Base-by-base conservation (phyloP, 2,113 vertebrate species). In the Seriola quinqueradiata region DNA sequence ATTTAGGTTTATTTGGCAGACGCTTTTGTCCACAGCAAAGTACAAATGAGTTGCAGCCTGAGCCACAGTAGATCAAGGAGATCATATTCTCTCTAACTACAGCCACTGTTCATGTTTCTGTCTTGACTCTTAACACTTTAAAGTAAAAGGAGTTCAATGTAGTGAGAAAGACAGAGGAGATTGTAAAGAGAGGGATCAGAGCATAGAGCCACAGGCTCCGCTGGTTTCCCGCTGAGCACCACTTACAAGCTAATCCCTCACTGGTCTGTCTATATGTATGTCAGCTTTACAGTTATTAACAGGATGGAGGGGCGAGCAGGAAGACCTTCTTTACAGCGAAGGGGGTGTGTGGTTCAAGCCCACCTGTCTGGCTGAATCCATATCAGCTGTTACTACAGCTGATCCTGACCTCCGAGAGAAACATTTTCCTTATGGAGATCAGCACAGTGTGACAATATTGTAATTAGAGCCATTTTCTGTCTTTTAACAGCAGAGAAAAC, bases 171-270 rank as follows among this genome's bases (percentile, higher is more conserved):
- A 74, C 46, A 38, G 63, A 52, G 52, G 81, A 55, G 85, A 60
- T 50, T 52, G 79, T 28, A 72, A 36, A 71, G 63, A 66, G 52
- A 9, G 59, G 87, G 82, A 90, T 91, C 82, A 90, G 87, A 88
- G 52, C 13, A 2, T 2, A 52, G 61, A 72, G 75, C 87, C 77
- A 44, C 68, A 50, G 79, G 86, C 84, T 9, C 36, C 42, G 81
- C 83, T 84, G 59, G 34, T 60, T 38, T 76, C 87, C 88, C 58
- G 78, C 89, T 80, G 88, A 77, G 88, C 58, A 75, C 71, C 82
- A 89, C 89, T 89, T 87, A 87, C 70, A 78, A 78, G 69, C 70
- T 90, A 85, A 91, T 90, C 89, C 83, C 80, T 80, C 55, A 50
- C 36, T 13, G 64, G 28, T 55, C 77, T 68, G 52, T 87, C 77